Conservation (phyloP, 2,113 vertebrate species). For the Crotalus viridis region DNA sequence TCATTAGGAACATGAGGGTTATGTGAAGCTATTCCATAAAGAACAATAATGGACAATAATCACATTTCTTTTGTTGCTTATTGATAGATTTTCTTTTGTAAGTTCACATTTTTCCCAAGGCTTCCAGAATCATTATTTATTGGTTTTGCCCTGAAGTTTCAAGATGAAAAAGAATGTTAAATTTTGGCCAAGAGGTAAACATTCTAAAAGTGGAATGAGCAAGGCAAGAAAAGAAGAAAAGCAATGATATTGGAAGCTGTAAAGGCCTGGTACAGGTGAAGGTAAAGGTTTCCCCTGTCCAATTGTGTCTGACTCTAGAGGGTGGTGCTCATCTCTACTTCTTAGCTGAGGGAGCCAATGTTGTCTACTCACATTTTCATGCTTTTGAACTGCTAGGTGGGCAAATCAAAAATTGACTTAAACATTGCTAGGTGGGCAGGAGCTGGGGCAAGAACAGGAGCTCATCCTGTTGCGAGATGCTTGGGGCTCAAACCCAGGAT, state of each 20-base stretch:
- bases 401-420: neutral
- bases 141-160: neutral
- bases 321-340: neutral
- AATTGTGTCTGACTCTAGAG: neutral
- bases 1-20: conserved; percentile 21
- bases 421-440: neutral
- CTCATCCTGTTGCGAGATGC: too few relatives aligned
- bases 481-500: neutral
- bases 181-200: neutral
- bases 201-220: neutral
- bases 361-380: neutral
- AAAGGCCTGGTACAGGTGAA: neutral
- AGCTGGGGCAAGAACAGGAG: neutral
- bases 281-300: neutral
- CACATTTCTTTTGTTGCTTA: conserved; percentile 1
- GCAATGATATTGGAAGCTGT: neutral
- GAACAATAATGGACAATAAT: neutral
- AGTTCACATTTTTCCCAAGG: neutral
- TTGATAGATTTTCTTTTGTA: neutral
- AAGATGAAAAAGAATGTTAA: conserved; percentile 7
- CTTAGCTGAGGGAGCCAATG: neutral
- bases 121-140: neutral
- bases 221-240: neutral
- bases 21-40: conserved; percentile 3
- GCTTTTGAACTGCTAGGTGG: neutral